Base-by-base conservation (phyloP, 2,113 vertebrate genomes). In the Macaca nemestrina region DNA sequence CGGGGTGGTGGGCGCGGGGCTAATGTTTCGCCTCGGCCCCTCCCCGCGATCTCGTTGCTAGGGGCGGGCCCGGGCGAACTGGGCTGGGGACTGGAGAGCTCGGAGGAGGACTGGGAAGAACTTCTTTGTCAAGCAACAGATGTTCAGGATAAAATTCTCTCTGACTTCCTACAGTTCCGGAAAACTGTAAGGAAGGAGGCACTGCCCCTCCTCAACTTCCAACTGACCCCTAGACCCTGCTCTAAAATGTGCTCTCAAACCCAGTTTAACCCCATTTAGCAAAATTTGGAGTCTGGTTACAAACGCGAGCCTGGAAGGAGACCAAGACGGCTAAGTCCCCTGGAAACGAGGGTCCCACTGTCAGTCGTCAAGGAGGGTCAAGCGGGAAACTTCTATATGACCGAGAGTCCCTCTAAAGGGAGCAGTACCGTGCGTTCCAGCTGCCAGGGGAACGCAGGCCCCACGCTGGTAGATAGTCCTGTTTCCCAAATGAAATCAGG, bases 111-210 rank as follows among this genome's bases (percentile, higher is more conserved):
- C 72, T 0, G 59, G 83, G 68, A 61, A 90, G 61, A 97, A 97
- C 96, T 98, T 97, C 96, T 97, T 97, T 97, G 92, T 96, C 78
- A 14, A 68, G 97, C 96, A 97, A 97, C 98, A 98, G 97, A 98
- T 97, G 97, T 70, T 87, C 38, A 0, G 8, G 64, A 22, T 68
- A 27, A 61, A 85, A 85, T 55, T 50, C 83, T 90, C 48, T 52
- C 32, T 52, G 27, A 17, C 18, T n/a, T 61, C 61, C 67, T 45
- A 55, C 43, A 30, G 38, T 81, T 81, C 73, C 50, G 1, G 57
- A 35, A 68, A 50, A 78, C 50, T 9, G 78, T n/a, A 68, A 64
- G 35, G 68, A 48, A 48, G 30, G 50, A 35, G 59, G 86, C 27
- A 16, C 68, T 17, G 52, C n/a, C 48, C 30, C 45, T 22, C 43